Conservation (phyloP, 2,797 vertebrate species). For the Glyptemys insculpta region DNA sequence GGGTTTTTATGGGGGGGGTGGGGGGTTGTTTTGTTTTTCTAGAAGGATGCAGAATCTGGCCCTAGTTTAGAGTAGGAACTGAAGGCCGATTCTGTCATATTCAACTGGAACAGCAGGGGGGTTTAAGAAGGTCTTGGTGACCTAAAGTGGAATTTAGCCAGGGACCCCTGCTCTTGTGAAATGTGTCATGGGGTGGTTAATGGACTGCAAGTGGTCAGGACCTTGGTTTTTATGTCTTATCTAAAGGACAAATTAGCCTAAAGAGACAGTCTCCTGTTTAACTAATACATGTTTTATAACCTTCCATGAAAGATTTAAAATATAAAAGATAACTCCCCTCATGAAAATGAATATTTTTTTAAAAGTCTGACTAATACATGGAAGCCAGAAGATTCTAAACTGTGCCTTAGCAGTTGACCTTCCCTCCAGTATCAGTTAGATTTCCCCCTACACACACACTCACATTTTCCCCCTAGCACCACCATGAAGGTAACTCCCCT, state of each 20-base stretch:
- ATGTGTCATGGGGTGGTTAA: background rate
- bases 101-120: background rate
- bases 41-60: background rate
- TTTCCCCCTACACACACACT: background rate
- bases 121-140: background rate
- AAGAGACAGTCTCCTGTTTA: background rate
- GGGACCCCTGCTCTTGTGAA: background rate
- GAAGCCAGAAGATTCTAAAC: background rate
- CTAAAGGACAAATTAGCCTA: slow-evolving; percentile 5
- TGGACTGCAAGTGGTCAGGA: background rate
- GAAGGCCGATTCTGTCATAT: background rate
- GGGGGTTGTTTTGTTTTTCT: background rate
- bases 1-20: too few species aligned
- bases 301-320: background rate
- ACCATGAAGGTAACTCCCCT: slow-evolving; percentile 9
- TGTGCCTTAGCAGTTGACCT: background rate
- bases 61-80: background rate
- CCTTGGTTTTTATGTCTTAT: slow-evolving; percentile 30
- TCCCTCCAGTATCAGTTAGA: background rate
- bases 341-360: background rate
- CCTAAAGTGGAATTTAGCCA: fast-evolving
- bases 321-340: background rate
- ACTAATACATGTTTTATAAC: background rate
- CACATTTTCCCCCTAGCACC: background rate
- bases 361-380: background rate